A percentile compares a stretch with the other conserved stretches of the same genome.
Evolutionary conservation across 2,113 vertebrate species (phyloP).

Genomic region (Melanerpes aurifrons): DNA sequence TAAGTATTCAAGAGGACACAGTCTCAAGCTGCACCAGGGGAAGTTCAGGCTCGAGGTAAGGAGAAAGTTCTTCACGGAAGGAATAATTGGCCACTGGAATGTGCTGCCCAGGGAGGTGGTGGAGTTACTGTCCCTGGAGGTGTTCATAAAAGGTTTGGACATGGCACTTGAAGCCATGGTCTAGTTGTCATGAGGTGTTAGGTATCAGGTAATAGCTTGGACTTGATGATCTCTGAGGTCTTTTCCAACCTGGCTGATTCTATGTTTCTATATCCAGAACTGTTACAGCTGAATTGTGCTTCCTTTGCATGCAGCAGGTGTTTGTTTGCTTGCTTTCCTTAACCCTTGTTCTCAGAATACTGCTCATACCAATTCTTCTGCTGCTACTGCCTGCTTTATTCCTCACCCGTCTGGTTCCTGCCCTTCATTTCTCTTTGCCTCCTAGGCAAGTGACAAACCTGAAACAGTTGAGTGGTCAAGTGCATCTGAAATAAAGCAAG

Average conservation of each 20-base stretch:
- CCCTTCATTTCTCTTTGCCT: neutral
- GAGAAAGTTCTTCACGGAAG: too few species aligned
- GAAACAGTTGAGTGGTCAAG: constrained; percentile 38
- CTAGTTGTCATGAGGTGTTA: too few species aligned
- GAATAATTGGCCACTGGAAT: too few species aligned
- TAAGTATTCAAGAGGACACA: neutral
- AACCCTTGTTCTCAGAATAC: neutral
- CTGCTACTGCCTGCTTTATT: neutral
- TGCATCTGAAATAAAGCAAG: constrained; percentile 34
- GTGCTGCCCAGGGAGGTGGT: too few species aligned
- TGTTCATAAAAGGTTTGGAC: too few species aligned
- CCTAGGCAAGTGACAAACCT: constrained; percentile 41
- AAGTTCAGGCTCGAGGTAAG: too few species aligned
- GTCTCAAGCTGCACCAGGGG: too few species aligned
- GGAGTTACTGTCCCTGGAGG: too few species aligned
- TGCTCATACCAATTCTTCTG: neutral
- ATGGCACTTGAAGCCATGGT: too few species aligned
- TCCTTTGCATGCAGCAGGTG: neutral
- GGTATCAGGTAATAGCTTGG: too few species aligned
- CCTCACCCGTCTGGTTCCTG: neutral
- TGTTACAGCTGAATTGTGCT: neutral
- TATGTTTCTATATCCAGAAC: neutral
- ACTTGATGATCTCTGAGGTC: too few species aligned
- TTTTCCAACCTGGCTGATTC: too few species aligned
- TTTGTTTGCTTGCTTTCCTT: neutral